Evolutionary conservation across 2,797 vertebrate species (phyloP).

Genomic region (Naso thynnoides): DNA sequence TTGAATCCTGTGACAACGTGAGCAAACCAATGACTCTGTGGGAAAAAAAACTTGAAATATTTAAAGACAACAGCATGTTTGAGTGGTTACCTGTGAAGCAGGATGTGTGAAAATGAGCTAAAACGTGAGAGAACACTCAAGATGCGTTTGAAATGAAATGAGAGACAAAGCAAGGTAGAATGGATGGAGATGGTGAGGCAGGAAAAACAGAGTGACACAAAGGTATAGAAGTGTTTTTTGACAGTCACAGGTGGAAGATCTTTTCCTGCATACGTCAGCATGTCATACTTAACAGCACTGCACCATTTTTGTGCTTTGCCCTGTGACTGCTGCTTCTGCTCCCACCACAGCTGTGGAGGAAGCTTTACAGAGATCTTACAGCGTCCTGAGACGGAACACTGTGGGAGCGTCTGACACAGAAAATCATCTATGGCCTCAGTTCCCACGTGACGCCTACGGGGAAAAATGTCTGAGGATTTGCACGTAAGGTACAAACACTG

Average conservation of each 20-base stretch:
- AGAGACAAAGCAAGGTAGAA: background rate
- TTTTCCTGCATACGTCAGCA: background rate
- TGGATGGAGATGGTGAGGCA: background rate
- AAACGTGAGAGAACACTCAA: no score
- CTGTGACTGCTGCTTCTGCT: conserved; percentile 15
- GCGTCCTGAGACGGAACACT: conserved; percentile 35
- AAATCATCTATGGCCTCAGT: conserved; percentile 15
- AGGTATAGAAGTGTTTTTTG: background rate
- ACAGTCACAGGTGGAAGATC: background rate
- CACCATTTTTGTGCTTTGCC: background rate
- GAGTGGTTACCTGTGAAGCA: no score
- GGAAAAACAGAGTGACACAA: background rate
- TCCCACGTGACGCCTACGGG: conserved; percentile 33
- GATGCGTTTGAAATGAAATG: no score
- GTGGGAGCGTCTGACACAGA: conserved; percentile 39
- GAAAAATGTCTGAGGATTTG: conserved; percentile 30
- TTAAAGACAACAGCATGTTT: no score
- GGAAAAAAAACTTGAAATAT: no score
- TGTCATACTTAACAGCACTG: background rate
- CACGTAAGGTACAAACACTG: conserved; percentile 30
- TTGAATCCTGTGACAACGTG: background rate
- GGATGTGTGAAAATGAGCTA: no score
- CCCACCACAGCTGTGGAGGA: conserved; percentile 32
- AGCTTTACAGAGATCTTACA: conserved; percentile 12
- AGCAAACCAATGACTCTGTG: background rate